A percentile compares a stretch with the other conserved stretches of the same genome.
phyloP scores from a whole-genome alignment of 2,888 invertebrate species.

The Allolobophora icterica region DNA sequence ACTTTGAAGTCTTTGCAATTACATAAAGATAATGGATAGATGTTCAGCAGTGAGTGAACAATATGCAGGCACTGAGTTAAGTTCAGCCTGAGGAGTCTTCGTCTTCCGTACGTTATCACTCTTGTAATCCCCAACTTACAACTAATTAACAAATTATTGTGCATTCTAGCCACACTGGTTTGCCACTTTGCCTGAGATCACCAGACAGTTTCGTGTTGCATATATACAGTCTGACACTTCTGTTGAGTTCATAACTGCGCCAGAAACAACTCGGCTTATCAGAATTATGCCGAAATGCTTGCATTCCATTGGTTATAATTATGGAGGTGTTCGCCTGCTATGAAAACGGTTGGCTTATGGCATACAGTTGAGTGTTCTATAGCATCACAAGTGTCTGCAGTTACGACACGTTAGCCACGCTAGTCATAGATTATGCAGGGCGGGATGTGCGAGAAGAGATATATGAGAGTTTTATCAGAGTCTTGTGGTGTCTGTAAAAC shows the following conservation, averaged over 20 bases:
- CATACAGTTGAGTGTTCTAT: neutral
- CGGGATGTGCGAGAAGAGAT: neutral
- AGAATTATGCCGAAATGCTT: neutral
- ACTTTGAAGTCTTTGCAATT: no score
- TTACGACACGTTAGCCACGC: neutral
- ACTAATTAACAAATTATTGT: no score
- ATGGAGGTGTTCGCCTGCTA: neutral
- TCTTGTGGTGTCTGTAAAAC: neutral
- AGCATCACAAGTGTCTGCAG: neutral
- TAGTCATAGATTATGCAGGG: no score
- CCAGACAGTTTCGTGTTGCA: neutral
- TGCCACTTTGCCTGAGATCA: neutral
- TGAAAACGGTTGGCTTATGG: neutral
- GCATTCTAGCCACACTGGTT: neutral
- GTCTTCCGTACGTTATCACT: no score
- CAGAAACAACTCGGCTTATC: neutral
- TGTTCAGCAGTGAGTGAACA: no score
- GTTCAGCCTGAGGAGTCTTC: no score
- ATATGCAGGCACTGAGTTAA: no score
- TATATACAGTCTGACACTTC: neutral
- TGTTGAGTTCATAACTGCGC: neutral
- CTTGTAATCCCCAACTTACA: no score
- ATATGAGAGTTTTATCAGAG: neutral
- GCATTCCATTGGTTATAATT: neutral
- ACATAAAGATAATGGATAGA: no score